Evolutionary conservation across 2,797 vertebrate genomes (phyloP).

Genomic region (Psittacula echo): DNA sequence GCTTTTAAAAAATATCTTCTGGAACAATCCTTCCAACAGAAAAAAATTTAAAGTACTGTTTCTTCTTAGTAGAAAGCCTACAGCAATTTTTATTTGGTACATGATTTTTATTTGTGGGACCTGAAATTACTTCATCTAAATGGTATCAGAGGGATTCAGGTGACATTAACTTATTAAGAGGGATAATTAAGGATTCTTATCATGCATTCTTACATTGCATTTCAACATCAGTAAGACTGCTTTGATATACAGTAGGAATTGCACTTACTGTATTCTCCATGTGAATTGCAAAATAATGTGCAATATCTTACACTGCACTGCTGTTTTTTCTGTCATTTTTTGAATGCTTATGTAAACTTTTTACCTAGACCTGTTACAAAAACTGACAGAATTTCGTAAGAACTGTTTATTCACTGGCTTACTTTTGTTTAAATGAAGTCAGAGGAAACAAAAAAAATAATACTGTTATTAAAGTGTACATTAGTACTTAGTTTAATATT

Average conservation of each 20-base stretch:
- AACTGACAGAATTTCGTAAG: neutral
- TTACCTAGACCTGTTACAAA: neutral
- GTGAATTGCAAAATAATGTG: neutral
- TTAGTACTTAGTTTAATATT: neutral
- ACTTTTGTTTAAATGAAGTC: neutral
- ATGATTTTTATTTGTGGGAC: neutral
- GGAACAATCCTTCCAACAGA: neutral
- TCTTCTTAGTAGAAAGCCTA: neutral
- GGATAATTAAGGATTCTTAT: neutral
- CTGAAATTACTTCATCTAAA: neutral
- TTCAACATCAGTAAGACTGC: neutral
- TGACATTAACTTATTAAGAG: neutral
- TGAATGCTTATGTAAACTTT: neutral
- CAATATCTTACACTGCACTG: neutral
- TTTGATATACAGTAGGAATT: neutral
- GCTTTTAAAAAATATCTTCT: neutral
- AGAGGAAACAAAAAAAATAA: neutral
- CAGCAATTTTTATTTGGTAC: neutral
- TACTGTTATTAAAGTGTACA: neutral
- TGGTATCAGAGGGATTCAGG: neutral
- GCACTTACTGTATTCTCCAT: neutral
- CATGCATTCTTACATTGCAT: neutral
- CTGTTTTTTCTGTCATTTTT: neutral
- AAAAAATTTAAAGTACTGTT: neutral
- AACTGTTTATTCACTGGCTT: neutral